phyloP scores from a whole-genome alignment of 2,113 vertebrate genomes.

The Vidua macroura region DNA sequence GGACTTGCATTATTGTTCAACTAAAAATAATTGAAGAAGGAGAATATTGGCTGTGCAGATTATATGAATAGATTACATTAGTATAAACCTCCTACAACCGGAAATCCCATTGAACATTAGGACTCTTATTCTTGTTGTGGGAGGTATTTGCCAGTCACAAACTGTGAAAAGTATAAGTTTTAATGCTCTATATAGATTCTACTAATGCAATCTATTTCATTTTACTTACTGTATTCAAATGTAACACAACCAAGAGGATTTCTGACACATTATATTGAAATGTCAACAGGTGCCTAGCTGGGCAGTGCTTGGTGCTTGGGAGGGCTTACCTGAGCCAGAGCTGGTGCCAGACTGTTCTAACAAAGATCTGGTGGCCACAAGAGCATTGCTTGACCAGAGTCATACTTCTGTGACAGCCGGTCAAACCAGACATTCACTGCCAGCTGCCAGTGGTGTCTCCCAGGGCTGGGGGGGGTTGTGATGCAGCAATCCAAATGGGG shows the following conservation, averaged over 20 bases:
- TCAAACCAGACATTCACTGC: background rate
- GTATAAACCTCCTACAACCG: background rate
- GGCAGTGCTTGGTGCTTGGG: background rate
- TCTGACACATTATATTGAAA: background rate
- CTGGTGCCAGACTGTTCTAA: background rate
- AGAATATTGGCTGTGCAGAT: background rate
- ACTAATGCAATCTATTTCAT: background rate
- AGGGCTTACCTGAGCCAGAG: background rate
- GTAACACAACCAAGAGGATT: background rate
- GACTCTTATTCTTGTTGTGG: background rate
- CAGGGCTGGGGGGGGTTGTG: background rate
- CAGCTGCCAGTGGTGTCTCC: background rate
- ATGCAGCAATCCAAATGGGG: background rate
- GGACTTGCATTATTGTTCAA: background rate
- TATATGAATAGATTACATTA: background rate
- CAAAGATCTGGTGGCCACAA: background rate
- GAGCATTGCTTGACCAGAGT: background rate
- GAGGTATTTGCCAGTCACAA: background rate
- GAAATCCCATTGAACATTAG: background rate
- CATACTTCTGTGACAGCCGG: background rate
- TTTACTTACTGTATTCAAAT: background rate
- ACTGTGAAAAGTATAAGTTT: background rate
- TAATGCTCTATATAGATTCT: background rate
- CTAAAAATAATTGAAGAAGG: background rate
- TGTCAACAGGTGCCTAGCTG: background rate